A percentile compares a stretch with the other conserved stretches of the same genome.
phyloP scores from a whole-genome alignment of 1,140 invertebrate species.

The Eumeta japonica region DNA sequence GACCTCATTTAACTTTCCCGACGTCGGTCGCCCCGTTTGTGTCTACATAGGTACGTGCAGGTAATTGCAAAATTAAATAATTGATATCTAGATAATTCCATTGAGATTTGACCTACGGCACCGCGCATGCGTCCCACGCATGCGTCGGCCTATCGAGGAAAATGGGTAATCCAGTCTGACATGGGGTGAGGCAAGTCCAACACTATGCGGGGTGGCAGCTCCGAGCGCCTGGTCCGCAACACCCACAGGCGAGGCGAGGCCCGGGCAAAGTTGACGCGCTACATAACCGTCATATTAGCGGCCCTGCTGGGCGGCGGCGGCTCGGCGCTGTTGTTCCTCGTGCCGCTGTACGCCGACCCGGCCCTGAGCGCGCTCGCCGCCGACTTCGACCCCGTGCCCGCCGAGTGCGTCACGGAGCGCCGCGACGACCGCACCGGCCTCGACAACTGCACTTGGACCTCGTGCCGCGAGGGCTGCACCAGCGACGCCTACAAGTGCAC shows the following conservation, averaged over 20 bases:
- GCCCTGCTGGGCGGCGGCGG: constrained; percentile 77
- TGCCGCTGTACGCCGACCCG: constrained; percentile 86
- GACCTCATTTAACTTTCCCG: too few relatives aligned
- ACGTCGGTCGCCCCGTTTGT: too few relatives aligned
- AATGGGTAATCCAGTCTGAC: constrained; percentile 21
- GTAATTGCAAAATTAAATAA: too few relatives aligned
- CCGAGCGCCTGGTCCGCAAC: constrained; percentile 73
- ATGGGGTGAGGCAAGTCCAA: constrained; percentile 44
- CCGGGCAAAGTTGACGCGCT: constrained; percentile 74
- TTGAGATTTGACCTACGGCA: not conserved
- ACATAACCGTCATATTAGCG: constrained; percentile 75
- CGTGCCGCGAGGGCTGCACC: constrained; percentile 84
- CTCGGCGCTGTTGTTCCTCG: constrained; percentile 80
- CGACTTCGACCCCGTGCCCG: constrained; percentile 77
- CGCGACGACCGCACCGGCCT: constrained; percentile 74
- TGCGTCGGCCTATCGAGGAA: constrained; percentile 18
- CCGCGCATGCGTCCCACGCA: constrained; percentile 27
- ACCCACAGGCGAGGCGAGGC: constrained; percentile 63
- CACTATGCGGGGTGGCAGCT: constrained; percentile 78
- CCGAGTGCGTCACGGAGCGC: constrained; percentile 73
- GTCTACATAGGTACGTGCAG: too few relatives aligned
- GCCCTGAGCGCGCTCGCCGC: constrained; percentile 84
- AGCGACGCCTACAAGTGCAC: constrained; percentile 83
- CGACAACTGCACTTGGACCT: constrained; percentile 84
- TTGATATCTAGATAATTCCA: not conserved